phyloP scores from a whole-genome alignment of 1,140 invertebrate species.

The Micrasema minimum region DNA sequence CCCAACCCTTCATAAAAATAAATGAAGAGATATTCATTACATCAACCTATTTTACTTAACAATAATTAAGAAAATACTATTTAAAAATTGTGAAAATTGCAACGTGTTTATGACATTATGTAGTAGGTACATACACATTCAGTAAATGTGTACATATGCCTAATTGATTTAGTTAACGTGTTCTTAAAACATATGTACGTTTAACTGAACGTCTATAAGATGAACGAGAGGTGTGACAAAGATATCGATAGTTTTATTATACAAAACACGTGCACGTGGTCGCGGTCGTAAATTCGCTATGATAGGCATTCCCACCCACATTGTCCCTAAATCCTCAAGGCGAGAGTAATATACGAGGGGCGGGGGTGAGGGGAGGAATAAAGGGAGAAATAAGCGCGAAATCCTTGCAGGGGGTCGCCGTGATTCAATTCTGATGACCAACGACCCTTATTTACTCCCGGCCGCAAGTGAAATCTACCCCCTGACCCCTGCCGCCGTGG shows the following conservation, averaged over 20 bases:
- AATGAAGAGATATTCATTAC: no score
- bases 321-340: conserved; percentile 47
- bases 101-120: no score
- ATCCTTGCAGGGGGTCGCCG: conserved; percentile 50
- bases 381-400: conserved; percentile 53
- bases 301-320: conserved; percentile 20
- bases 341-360: conserved; percentile 49
- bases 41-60: no score
- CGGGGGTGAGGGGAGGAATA: no score
- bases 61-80: no score
- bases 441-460: conserved; percentile 52
- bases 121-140: no score
- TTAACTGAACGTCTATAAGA: no score
- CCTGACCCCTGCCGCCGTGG: conserved; percentile 34
- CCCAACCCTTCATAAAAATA: no score
- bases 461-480: conserved; percentile 31
- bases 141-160: no score
- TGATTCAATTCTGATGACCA: conserved; percentile 54
- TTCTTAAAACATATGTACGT: no score
- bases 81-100: no score
- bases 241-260: neutral
- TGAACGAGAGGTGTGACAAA: conserved; percentile 1
- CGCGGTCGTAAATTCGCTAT: conserved; percentile 14
- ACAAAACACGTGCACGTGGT: conserved; percentile 1
- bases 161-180: no score